Evolutionary conservation across 2,888 invertebrate species (phyloP).

Genomic region (Cerastis rubricosa): DNA sequence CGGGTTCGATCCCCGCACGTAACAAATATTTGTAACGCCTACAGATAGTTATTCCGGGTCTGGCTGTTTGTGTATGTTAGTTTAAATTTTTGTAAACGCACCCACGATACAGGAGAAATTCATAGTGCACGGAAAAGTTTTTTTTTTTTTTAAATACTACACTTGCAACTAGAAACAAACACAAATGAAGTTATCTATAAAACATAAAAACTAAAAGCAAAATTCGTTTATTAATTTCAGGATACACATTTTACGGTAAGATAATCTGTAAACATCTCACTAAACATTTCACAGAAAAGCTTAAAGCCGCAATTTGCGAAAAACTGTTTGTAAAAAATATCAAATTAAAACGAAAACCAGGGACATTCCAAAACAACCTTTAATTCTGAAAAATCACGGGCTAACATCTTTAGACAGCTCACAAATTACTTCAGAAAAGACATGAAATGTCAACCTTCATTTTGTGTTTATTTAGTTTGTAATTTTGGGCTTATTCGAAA

Average conservation of each 20-base stretch:
- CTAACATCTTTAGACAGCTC: constrained; percentile 47
- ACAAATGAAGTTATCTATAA: neutral
- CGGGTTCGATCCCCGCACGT: too few relatives aligned
- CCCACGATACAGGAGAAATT: too few relatives aligned
- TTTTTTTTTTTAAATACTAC: too few relatives aligned
- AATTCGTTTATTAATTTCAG: neutral
- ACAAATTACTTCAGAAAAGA: constrained; percentile 47
- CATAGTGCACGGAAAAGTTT: too few relatives aligned
- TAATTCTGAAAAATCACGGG: constrained; percentile 56
- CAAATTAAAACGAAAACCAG: constrained; percentile 51
- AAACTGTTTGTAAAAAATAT: constrained; percentile 42
- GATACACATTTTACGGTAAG: neutral
- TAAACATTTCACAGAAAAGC: constrained; percentile 21
- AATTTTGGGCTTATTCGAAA: neutral
- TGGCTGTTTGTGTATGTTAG: too few relatives aligned
- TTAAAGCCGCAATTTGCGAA: constrained; percentile 29
- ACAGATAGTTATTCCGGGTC: too few relatives aligned
- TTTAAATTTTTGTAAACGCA: too few relatives aligned
- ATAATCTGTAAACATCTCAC: constrained; percentile 10
- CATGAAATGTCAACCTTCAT: constrained; percentile 37
- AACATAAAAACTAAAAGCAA: neutral
- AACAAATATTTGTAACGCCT: too few relatives aligned
- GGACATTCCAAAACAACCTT: constrained; percentile 32
- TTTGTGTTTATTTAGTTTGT: constrained; percentile 23
- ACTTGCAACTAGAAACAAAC: neutral